Conservation (phyloP, 1,140 invertebrate species). For the Pseudomyrmex flavicornis region DNA sequence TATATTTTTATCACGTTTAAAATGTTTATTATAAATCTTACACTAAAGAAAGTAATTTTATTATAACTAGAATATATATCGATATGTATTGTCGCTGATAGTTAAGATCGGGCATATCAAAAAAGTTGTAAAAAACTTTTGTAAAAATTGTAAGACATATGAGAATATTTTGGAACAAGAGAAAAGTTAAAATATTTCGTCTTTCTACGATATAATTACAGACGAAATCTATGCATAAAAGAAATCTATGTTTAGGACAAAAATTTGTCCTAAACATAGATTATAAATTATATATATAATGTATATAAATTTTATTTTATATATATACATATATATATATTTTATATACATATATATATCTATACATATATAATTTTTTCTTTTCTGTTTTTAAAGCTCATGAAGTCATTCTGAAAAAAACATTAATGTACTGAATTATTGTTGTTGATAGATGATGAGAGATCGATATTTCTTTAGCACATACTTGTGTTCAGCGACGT, state of each 20-base stretch:
- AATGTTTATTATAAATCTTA: conserved; percentile 26
- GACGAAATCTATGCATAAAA: background rate
- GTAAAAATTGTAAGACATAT: conserved; percentile 12
- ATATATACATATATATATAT: no score
- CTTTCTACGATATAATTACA: background rate
- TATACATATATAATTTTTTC: background rate
- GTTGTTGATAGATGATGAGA: no score
- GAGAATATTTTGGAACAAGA: background rate
- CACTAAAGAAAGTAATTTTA: conserved; percentile 15
- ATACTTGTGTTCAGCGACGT: background rate
- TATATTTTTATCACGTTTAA: conserved; percentile 23
- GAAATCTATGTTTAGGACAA: no score
- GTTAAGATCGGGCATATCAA: conserved; percentile 31
- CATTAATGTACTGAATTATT: no score
- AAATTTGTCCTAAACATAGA: no score
- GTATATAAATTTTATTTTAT: no score
- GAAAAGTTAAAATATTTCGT: background rate
- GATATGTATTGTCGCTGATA: conserved; percentile 61
- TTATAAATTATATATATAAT: no score
- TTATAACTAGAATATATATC: conserved; percentile 34
- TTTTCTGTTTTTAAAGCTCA: background rate
- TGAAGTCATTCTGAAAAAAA: no score
- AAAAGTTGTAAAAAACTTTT: conserved; percentile 26
- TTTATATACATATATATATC: background rate
- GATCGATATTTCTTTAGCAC: background rate